A percentile compares a stretch with the other conserved stretches of the same genome.
phyloP scores from a whole-genome alignment of 1,140 invertebrate species.

The Scaptomyza montana region DNA sequence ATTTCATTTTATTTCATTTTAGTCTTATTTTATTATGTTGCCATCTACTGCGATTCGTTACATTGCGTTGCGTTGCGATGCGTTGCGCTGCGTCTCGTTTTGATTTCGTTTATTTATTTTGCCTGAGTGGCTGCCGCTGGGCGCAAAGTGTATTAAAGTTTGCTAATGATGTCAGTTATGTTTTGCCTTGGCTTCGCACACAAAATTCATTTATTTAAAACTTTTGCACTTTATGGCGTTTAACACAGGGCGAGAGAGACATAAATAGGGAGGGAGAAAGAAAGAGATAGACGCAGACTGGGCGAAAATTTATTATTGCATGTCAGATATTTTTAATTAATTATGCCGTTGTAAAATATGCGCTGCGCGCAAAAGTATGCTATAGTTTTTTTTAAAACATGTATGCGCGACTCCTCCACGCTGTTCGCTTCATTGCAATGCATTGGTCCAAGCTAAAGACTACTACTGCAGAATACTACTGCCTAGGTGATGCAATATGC shows the following conservation, averaged over 20 bases:
- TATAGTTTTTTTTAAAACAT: slow-evolving; percentile 33
- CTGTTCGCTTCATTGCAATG: slow-evolving; percentile 37
- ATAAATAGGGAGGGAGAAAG: neutral
- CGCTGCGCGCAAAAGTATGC: slow-evolving; percentile 74
- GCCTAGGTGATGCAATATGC: slow-evolving; percentile 2
- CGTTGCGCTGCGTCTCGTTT: slow-evolving; percentile 24
- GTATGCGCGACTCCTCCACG: neutral
- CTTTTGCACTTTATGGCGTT: slow-evolving; percentile 58
- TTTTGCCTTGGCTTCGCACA: slow-evolving; percentile 46
- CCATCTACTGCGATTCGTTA: slow-evolving; percentile 9
- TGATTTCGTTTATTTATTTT: slow-evolving; percentile 43
- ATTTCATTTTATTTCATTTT: slow-evolving; percentile 50
- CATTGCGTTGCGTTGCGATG: slow-evolving; percentile 12
- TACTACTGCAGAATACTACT: neutral
- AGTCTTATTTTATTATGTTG: slow-evolving; percentile 33
- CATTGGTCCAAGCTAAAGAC: slow-evolving; percentile 57
- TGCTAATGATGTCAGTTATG: slow-evolving; percentile 78
- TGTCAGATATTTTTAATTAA: slow-evolving; percentile 80
- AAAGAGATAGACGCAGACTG: slow-evolving; percentile 5
- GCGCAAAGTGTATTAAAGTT: slow-evolving; percentile 74
- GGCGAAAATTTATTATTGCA: slow-evolving; percentile 71
- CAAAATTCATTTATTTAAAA: slow-evolving; percentile 70
- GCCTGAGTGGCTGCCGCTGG: slow-evolving; percentile 19
- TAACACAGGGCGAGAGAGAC: slow-evolving; percentile 18
- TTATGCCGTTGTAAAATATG: slow-evolving; percentile 75